Percentiles rank a stretch among this genome's conserved stretches.
These are phyloP conservation scores for Drosophila mimica DNA, from an alignment of 2,888 invertebrate species.

Conservation along the genomic window DNA sequence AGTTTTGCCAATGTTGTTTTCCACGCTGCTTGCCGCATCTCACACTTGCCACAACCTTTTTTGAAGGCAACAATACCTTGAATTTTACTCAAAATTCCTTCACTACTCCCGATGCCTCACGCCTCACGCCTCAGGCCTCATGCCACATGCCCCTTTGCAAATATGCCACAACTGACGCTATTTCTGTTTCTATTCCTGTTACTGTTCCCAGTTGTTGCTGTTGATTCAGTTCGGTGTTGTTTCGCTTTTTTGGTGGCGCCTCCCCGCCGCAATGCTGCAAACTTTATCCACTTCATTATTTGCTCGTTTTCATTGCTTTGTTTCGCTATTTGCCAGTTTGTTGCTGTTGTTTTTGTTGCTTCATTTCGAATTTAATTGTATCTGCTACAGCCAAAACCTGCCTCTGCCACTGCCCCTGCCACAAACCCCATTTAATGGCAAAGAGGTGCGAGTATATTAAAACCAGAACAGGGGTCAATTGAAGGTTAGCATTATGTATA, in stretches of 20 bases:
- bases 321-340: slow-evolving; percentile 61
- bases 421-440: slow-evolving; percentile 24
- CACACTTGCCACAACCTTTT: slow-evolving; percentile 27
- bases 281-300: slow-evolving; percentile 80
- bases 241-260: slow-evolving; percentile 7
- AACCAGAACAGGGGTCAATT: slow-evolving; percentile 13
- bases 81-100: slow-evolving; percentile 70
- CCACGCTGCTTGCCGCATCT: slow-evolving; percentile 16
- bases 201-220: slow-evolving; percentile 35
- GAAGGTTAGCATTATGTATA: neutral
- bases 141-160: neutral
- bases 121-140: accelerated
- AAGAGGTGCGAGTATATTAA: slow-evolving; percentile 68
- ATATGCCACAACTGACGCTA: slow-evolving; percentile 24
- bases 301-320: slow-evolving; percentile 78
- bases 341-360: slow-evolving; percentile 28
- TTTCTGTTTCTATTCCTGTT: slow-evolving; percentile 53
- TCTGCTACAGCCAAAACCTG: slow-evolving; percentile 30
- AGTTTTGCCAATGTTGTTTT: slow-evolving; percentile 71
- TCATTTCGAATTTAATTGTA: slow-evolving; percentile 76
- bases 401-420: neutral
- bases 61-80: slow-evolving; percentile 60
- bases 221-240: slow-evolving; percentile 39
- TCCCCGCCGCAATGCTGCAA: slow-evolving; percentile 47
- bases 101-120: neutral